These are phyloP conservation scores for Drosophila sturtevanti DNA, from an alignment of 1,140 invertebrate species.

Conservation along the genomic window DNA sequence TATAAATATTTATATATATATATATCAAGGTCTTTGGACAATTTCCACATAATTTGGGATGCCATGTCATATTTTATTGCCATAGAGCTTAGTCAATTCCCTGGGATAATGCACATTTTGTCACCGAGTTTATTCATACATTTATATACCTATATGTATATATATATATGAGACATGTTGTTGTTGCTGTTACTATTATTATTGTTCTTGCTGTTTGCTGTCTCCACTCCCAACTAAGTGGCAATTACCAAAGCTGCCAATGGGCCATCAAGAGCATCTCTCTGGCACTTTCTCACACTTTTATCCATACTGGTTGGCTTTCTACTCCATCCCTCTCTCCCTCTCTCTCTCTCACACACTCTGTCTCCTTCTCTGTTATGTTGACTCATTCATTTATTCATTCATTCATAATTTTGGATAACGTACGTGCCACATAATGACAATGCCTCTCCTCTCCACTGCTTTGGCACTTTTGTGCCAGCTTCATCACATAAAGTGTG, in stretches of 20 bases:
- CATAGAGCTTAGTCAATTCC: not conserved
- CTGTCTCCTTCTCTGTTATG: not conserved
- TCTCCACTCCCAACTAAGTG: slow-evolving; percentile 53
- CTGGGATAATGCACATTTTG: not conserved
- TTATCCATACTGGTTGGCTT: too few species aligned
- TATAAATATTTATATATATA: too few species aligned
- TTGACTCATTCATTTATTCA: slow-evolving; percentile 31
- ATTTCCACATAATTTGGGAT: slow-evolving; percentile 4
- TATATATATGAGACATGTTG: not conserved
- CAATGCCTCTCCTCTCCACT: slow-evolving; percentile 27
- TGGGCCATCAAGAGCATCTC: slow-evolving; percentile 26
- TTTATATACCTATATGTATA: too few species aligned
- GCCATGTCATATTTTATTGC: slow-evolving; percentile 4
- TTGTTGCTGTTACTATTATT: slow-evolving; percentile 16
- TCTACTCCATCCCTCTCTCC: not conserved
- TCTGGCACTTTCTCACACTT: too few species aligned
- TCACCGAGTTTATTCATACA: not conserved
- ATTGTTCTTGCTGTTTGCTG: not conserved
- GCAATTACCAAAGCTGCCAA: slow-evolving; percentile 65
- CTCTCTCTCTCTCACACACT: not conserved
- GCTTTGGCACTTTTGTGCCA: not conserved
- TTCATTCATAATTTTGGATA: slow-evolving; percentile 75
- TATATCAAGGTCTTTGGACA: too few species aligned
- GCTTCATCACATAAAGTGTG: slow-evolving; percentile 59
- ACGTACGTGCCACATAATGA: slow-evolving; percentile 38